These are phyloP conservation scores for Catostomus latipinnis DNA, from an alignment of 2,797 vertebrate genomes.

Conservation along the genomic window DNA sequence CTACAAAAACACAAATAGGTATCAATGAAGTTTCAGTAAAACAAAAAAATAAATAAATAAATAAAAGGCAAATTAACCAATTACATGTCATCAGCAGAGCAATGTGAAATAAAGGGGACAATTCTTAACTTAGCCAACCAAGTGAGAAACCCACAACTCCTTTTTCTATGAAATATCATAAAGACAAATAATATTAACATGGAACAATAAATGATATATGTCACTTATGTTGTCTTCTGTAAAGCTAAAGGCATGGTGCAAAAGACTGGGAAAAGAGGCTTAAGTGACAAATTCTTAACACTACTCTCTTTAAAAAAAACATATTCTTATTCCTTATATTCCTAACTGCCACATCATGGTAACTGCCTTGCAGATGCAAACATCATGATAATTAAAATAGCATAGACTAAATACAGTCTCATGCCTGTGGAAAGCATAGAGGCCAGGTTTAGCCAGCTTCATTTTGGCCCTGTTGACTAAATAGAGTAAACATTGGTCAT, in stretches of 20 bases:
- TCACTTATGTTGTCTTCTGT: background rate
- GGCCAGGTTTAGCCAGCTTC: too few species aligned
- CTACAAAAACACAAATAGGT: background rate
- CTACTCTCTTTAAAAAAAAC: too few species aligned
- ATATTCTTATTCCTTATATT: background rate
- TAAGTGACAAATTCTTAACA: background rate
- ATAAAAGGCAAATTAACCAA: too few species aligned
- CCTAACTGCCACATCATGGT: background rate
- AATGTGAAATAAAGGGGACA: background rate
- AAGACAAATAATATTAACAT: background rate
- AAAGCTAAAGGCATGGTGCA: background rate
- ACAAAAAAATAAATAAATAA: too few species aligned
- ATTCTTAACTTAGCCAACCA: background rate
- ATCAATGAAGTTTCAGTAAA: too few species aligned
- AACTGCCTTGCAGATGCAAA: too few species aligned
- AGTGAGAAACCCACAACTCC: background rate
- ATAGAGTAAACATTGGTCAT: too few species aligned
- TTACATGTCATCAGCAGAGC: background rate
- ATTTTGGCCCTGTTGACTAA: too few species aligned
- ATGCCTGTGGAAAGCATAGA: too few species aligned
- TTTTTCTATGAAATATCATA: background rate
- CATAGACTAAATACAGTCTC: too few species aligned
- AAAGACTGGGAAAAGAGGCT: background rate
- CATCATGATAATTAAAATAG: too few species aligned
- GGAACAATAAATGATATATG: background rate